Conservation (phyloP, 2,888 invertebrate genomes). For the Creontiades dilutus region DNA sequence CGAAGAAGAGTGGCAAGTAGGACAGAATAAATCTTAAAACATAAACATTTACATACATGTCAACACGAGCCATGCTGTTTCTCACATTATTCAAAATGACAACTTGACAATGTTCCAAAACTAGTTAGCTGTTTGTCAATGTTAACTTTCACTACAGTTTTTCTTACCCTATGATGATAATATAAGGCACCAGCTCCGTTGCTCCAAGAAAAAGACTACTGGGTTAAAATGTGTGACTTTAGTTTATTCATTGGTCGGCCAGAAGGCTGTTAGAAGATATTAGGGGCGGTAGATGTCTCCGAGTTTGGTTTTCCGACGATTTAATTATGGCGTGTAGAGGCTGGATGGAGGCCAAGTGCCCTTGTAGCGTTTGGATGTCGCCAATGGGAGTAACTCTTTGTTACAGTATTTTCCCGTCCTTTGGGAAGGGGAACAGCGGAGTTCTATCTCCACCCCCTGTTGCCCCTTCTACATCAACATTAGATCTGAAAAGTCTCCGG, state of each 20-base stretch:
- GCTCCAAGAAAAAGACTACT: not conserved
- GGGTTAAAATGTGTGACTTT: not conserved
- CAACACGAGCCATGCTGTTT: no score
- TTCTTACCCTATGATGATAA: not conserved
- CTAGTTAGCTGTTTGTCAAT: no score
- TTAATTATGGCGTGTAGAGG: conserved; percentile 65
- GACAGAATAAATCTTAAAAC: no score
- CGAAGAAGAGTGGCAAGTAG: no score
- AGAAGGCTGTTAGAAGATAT: conserved; percentile 48
- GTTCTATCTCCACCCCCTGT: conserved; percentile 5
- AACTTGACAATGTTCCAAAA: no score
- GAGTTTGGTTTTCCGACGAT: conserved; percentile 54
- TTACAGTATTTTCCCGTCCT: conserved; percentile 15
- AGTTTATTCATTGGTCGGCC: conserved; percentile 26
- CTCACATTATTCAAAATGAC: no score
- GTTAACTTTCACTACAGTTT: not conserved
- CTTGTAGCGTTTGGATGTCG: conserved; percentile 50
- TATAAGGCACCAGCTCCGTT: not conserved
- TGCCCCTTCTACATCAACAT: conserved; percentile 53
- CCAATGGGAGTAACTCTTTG: conserved; percentile 57
- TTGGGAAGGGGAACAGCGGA: not conserved
- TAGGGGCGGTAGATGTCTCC: conserved; percentile 33
- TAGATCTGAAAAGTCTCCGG: not conserved
- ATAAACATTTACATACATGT: no score
- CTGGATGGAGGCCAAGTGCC: conserved; percentile 58